Evolutionary conservation across 1,140 invertebrate genomes (phyloP).

Genomic region (Pygmarrhopalites habei): DNA sequence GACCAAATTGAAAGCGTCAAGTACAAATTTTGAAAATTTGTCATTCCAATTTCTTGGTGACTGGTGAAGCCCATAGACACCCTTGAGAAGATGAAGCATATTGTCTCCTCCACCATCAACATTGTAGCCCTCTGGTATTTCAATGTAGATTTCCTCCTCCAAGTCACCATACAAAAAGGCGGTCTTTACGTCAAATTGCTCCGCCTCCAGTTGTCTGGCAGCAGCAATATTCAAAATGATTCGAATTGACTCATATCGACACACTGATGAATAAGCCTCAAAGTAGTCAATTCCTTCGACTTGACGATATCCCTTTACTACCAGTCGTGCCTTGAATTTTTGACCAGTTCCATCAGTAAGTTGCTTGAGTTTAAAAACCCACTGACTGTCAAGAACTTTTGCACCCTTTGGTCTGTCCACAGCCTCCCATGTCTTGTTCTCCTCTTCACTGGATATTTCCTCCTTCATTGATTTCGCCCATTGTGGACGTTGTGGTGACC

Average conservation of each 20-base stretch:
- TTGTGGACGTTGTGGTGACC: neutral
- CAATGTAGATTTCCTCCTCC: slow-evolving; percentile 45
- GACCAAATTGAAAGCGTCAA: too few relatives aligned
- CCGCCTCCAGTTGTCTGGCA: slow-evolving; percentile 40
- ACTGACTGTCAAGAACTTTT: slow-evolving; percentile 32
- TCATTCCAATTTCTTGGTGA: slow-evolving; percentile 43
- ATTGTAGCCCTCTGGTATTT: slow-evolving; percentile 42
- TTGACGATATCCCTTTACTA: slow-evolving; percentile 39
- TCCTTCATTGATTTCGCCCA: slow-evolving; percentile 13
- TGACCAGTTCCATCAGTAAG: neutral
- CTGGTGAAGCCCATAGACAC: slow-evolving; percentile 43
- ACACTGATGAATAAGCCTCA: slow-evolving; percentile 42
- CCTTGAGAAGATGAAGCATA: slow-evolving; percentile 35
- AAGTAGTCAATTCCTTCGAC: slow-evolving; percentile 40
- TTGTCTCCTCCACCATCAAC: slow-evolving; percentile 16
- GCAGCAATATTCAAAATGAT: slow-evolving; percentile 43
- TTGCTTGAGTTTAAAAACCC: slow-evolving; percentile 35
- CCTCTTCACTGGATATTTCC: slow-evolving; percentile 5
- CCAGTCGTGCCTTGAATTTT: slow-evolving; percentile 35
- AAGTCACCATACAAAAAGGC: slow-evolving; percentile 45
- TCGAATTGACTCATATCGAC: slow-evolving; percentile 42
- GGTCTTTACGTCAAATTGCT: slow-evolving; percentile 43
- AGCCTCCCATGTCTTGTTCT: slow-evolving; percentile 19
- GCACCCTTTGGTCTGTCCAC: slow-evolving; percentile 14
- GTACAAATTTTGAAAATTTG: too few relatives aligned